Evolutionary conservation across 2,113 vertebrate species (phyloP), one percentile per base, ranked within the genome.

Genomic region (Circaetus cinerascens): DNA sequence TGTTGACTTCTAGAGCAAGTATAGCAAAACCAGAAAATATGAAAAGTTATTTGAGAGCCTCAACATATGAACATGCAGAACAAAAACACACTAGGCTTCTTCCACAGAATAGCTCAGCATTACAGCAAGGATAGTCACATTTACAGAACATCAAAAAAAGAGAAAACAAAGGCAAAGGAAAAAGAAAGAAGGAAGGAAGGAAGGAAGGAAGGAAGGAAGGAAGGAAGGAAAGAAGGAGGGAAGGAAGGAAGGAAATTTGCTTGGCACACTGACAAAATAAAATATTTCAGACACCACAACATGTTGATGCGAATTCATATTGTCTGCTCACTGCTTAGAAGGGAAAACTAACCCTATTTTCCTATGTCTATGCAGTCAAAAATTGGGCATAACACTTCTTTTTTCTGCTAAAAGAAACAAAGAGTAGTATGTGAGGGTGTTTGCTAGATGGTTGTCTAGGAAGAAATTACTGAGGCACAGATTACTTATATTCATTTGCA

Each of bases 161-260:
- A 9, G 4, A 15, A 21, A 5, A 9, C 36, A 34, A 36, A 15
- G 5, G 6, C 0, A 36, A 38, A 8, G 5, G 3, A n/a, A 41
- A 21, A 23, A 9, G 27, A 20, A 38, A 7, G 25, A 23, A 13
- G 29, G 34, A 71, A 57, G 13, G 20, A 43, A 72, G 15, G 14
- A 15, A 30, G 15, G 23, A 23, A 13, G 43, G 34, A 71, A 32
- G 20, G 13, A 21, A 40, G 6, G 13, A 40, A 14, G 38, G 34
- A 71, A 51, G 18, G 20, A 59, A 72, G 18, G 20, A 48, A 67
- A 16, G 9, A 16, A 41, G 13, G 26, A 41, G 26, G 15, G 14
- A 23, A 25, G 17, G 13, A 41, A 11, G 45, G 29, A 72, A 59
- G 19, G 17, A 59, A 73, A 69, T 38, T 41, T 71, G 3, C 30